Percentiles rank a stretch among this genome's conserved stretches.
Conservation (phyloP, 2,797 vertebrate genomes). For the Phalanger gymnotis region DNA sequence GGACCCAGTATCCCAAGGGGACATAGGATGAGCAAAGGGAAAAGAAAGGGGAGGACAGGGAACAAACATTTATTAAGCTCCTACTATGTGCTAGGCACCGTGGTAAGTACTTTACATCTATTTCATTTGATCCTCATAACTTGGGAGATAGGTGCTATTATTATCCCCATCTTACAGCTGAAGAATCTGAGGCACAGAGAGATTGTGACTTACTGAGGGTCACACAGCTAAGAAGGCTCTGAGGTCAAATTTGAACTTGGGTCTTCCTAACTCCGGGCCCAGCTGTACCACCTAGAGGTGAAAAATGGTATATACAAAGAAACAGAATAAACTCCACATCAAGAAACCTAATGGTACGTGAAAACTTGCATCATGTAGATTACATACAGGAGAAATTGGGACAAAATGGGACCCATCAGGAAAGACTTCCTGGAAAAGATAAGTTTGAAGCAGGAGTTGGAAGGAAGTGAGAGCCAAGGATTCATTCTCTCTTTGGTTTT, state of each 20-base stretch:
- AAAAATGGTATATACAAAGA: not conserved
- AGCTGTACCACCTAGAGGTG: not conserved
- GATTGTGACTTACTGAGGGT: not conserved
- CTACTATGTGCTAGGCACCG: not conserved
- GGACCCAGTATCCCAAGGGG: not conserved
- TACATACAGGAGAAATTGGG: not conserved
- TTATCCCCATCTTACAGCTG: not conserved
- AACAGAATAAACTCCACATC: not conserved
- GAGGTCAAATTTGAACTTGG: not conserved
- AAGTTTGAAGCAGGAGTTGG: not conserved
- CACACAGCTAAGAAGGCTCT: not conserved
- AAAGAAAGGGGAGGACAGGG: not conserved
- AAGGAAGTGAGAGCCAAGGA: conserved; percentile 12
- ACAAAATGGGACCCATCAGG: not conserved
- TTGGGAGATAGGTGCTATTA: not conserved
- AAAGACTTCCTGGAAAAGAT: conserved; percentile 19
- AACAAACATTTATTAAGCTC: not conserved
- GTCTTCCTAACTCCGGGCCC: not conserved
- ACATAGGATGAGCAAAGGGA: not conserved
- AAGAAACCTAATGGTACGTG: not conserved
- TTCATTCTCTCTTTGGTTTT: not conserved
- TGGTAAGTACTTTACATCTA: not conserved
- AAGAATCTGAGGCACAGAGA: not conserved
- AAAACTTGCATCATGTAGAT: conserved; percentile 12
- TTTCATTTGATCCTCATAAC: not conserved